Percentiles rank a stretch among this genome's conserved stretches.
Conservation (phyloP, 2,113 vertebrate genomes). For the Psittacula cyanocephala region DNA sequence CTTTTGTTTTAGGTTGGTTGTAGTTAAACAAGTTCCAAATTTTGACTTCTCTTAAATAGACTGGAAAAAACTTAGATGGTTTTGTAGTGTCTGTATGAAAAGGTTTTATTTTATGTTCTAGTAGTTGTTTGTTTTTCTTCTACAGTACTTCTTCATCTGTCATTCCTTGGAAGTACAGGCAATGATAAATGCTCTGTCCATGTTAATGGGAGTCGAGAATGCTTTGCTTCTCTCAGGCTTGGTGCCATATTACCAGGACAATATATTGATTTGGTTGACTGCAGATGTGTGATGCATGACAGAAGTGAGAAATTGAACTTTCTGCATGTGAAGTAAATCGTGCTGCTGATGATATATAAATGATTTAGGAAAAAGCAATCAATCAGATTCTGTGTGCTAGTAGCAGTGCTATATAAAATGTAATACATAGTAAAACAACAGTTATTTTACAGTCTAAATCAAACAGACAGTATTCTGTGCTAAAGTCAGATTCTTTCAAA, state of each 20-base stretch:
- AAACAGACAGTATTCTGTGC: background rate
- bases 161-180: background rate
- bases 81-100: background rate
- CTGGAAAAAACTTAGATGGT: background rate
- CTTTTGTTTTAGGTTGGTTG: background rate
- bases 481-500: background rate
- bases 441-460: background rate
- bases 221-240: background rate
- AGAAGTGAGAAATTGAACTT: conserved; percentile 46
- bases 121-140: background rate
- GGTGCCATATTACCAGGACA: background rate
- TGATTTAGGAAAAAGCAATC: background rate
- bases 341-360: background rate
- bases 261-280: conserved; percentile 37
- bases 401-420: background rate
- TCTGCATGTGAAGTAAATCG: background rate
- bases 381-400: background rate
- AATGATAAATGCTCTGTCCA: background rate
- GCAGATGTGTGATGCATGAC: background rate
- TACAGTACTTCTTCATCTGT: background rate
- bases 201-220: background rate
- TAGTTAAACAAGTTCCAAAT: background rate
- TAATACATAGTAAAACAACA: background rate
- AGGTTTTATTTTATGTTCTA: background rate
- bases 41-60: background rate